These are phyloP conservation scores for Julus scanicus DNA, from an alignment of 2,888 invertebrate genomes.

Conservation along the genomic window DNA sequence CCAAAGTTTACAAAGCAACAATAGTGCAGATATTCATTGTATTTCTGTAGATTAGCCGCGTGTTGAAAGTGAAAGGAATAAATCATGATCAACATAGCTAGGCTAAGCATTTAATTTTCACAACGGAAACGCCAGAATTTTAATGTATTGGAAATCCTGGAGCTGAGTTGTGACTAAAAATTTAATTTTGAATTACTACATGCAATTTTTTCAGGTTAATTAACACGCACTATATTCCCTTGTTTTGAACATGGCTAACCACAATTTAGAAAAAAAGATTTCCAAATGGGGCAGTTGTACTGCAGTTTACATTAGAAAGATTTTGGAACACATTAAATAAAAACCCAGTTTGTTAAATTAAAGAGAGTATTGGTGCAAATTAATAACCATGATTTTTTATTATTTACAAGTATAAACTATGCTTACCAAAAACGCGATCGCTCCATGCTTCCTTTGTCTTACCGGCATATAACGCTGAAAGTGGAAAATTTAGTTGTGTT, in stretches of 20 bases:
- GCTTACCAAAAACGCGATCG: neutral
- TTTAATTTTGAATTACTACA: too few species aligned
- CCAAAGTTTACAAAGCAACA: neutral
- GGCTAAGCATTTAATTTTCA: neutral
- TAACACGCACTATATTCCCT: too few species aligned
- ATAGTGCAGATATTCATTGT: neutral
- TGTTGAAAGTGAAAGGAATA: neutral
- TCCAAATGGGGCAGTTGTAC: too few species aligned
- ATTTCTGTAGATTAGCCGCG: neutral
- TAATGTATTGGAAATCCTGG: neutral
- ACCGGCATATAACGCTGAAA: neutral
- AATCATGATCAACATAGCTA: neutral
- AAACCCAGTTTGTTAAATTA: too few species aligned
- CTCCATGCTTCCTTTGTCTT: neutral
- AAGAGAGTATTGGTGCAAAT: too few species aligned
- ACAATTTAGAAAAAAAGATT: too few species aligned
- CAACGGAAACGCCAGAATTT: neutral
- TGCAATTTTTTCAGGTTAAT: too few species aligned
- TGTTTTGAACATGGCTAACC: too few species aligned
- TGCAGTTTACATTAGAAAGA: too few species aligned
- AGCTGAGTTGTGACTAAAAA: neutral
- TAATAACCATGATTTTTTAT: too few species aligned
- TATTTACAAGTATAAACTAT: neutral
- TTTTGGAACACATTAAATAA: too few species aligned
- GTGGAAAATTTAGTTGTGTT: neutral